Base-by-base conservation (phyloP, 2,888 invertebrate species). In the Tricholauxania praeusta region DNA sequence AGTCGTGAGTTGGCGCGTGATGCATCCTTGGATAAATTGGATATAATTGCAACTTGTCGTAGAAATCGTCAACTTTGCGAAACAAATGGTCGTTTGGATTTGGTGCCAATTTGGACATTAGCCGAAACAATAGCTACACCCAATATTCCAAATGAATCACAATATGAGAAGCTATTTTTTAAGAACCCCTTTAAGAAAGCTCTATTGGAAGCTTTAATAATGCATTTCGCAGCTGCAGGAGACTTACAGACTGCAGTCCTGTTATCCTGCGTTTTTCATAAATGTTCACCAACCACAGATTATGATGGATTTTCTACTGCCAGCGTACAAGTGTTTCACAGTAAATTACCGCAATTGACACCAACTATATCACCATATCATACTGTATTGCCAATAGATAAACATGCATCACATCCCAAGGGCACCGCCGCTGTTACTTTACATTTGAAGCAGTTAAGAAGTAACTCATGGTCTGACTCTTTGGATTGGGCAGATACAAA, bases 241-340 rank as follows among this genome's bases (percentile, higher is more conserved):
- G 97, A 98, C 86, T 90, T 97, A 17, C 98, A 98, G 88, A 98
- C 96, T 87, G 95, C 97, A 5, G 97, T 97, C 1, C 96, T 98
- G 94, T 85, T 98, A 72, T 93, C 95, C 76, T 97, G 97, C 84
- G 92, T 94, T 2, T 96, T 97, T 87, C 93, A 94, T 74, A 90
- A 92, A 72, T 91, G 91, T 79, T 90, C 76, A 53, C 67, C 76
- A 12, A 65, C 70, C 10, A 65, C 60, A 39, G 73, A 78, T 2
- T 67, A 73, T 39, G 78, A 72, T 62, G 72, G 71, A 3, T 76
- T 79, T 62, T 39, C 76, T 17, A 17, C 74, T 39, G 76, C 70
- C 12, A 49, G 32, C n/a, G 49, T 73, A 48, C 73, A n/a, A 49
- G 49, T 32, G 5, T 65, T 72, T 51, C 72, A 76, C 17, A 77